A percentile compares a stretch with the other conserved stretches of the same genome.
phyloP scores from a whole-genome alignment of 92 coral and sea anemone genomes.

The Palythoa heliodiscus region DNA sequence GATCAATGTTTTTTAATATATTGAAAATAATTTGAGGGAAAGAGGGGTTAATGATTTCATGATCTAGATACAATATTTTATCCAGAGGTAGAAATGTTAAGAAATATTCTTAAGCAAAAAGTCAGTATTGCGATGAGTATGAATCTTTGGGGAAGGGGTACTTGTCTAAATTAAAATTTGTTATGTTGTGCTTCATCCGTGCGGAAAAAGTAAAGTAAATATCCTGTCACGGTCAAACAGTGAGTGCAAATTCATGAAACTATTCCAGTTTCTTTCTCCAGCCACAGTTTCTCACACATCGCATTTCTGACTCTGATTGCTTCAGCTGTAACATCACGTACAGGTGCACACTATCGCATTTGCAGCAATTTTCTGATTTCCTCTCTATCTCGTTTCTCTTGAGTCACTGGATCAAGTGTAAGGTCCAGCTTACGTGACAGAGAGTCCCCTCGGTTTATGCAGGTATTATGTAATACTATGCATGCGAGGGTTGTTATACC shows the following conservation, averaged over 20 bases:
- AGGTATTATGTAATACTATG: not conserved
- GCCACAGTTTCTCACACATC: constrained; percentile 5
- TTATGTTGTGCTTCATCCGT: constrained; percentile 26
- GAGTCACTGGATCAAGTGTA: constrained; percentile 10
- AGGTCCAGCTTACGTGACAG: constrained; percentile 1
- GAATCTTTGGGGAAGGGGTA: not conserved
- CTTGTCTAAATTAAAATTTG: not conserved
- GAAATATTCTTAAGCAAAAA: not conserved
- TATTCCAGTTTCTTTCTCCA: constrained; percentile 1
- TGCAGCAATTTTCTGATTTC: not conserved
- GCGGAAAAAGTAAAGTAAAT: not conserved
- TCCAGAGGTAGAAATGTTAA: constrained; percentile 1
- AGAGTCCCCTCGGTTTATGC: not conserved
- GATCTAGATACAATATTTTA: constrained; percentile 7
- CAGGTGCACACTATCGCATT: not conserved
- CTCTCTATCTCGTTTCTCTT: constrained; percentile 1
- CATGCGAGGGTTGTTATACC: not conserved
- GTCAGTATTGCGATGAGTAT: not conserved
- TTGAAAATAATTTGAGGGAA: not conserved
- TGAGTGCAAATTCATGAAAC: not conserved
- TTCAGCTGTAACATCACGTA: constrained; percentile 1
- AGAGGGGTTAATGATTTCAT: constrained; percentile 8
- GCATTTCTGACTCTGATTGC: not conserved
- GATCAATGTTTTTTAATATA: constrained; percentile 3
- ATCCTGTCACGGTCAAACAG: not conserved